Conservation (phyloP, 2,113 vertebrate species). For the Elephantulus edwardii region DNA sequence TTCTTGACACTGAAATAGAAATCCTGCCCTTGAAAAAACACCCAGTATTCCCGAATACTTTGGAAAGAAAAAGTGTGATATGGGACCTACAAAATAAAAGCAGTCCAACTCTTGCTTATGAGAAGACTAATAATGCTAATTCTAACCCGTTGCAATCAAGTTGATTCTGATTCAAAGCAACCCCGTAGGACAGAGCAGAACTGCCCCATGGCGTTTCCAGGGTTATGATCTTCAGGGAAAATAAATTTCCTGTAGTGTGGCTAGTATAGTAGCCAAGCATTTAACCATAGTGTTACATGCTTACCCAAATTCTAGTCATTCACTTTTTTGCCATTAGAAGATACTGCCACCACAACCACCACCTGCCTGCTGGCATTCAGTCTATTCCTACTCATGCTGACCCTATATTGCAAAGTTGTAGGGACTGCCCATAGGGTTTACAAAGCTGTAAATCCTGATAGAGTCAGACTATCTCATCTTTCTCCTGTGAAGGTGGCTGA, state of each 20-base stretch:
- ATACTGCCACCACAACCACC: too few relatives aligned
- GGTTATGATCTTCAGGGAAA: background rate
- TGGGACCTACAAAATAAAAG: background rate
- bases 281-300: background rate
- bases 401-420: too few relatives aligned
- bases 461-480: too few relatives aligned
- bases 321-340: slow-evolving; percentile 32
- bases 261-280: background rate
- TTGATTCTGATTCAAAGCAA: background rate
- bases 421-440: too few relatives aligned
- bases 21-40: slow-evolving; percentile 26
- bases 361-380: too few relatives aligned
- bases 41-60: slow-evolving; percentile 42
- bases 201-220: background rate
- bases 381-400: too few relatives aligned
- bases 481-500: too few relatives aligned
- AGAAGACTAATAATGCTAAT: slow-evolving; percentile 13
- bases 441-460: too few relatives aligned
- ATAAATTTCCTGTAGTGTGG: background rate
- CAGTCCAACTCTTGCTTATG: background rate
- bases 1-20: slow-evolving; percentile 47
- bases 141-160: background rate
- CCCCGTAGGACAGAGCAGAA: background rate
- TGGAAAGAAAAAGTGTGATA: background rate
- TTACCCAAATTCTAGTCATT: slow-evolving; percentile 34